These are phyloP conservation scores for Crepidodera aurea DNA, from an alignment of 2,888 invertebrate genomes.

Conservation along the genomic window DNA sequence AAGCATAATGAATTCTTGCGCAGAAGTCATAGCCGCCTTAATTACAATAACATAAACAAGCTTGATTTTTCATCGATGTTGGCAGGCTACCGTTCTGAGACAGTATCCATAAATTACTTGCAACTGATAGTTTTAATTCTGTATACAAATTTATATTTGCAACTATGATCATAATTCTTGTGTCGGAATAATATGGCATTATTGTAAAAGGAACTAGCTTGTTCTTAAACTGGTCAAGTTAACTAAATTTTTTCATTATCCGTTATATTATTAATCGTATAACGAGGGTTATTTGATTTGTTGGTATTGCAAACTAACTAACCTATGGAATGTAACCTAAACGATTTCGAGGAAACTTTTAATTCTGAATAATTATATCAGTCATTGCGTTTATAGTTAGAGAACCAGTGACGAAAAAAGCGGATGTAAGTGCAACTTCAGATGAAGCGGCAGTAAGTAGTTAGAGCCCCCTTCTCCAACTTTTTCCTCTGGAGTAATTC, in stretches of 20 bases:
- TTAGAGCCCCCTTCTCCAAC: too few species aligned
- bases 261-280: not conserved
- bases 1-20: conserved; percentile 35
- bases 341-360: too few species aligned
- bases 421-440: too few species aligned
- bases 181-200: conserved; percentile 12
- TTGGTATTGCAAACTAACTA: not conserved
- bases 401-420: too few species aligned
- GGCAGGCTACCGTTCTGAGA: conserved; percentile 37
- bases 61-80: conserved; percentile 35
- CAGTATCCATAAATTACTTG: conserved; percentile 39
- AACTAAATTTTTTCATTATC: not conserved
- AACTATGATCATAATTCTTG: conserved; percentile 39
- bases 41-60: conserved; percentile 42
- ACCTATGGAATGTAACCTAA: too few species aligned
- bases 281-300: not conserved
- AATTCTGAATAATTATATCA: too few species aligned
- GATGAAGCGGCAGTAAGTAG: too few species aligned
- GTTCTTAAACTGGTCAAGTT: not conserved
- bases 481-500: too few species aligned
- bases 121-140: conserved; percentile 38
- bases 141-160: conserved; percentile 42
- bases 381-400: too few species aligned
- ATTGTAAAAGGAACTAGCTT: conserved; percentile 12
- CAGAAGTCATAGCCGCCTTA: conserved; percentile 37